These are phyloP conservation scores for Brassicogethes aeneus DNA, from an alignment of 2,888 invertebrate species.

Conservation along the genomic window DNA sequence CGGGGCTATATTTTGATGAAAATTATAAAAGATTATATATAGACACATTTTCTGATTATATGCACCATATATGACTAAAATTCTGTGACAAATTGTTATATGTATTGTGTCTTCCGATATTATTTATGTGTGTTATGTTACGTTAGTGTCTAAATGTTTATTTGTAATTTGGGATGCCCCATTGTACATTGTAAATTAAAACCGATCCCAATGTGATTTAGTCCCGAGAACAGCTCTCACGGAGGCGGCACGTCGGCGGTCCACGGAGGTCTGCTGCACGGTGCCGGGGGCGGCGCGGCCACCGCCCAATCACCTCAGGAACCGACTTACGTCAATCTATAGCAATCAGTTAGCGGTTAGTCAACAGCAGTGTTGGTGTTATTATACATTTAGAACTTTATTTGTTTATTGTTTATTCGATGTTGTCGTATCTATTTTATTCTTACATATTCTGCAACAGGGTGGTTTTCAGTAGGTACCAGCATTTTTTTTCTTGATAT, in stretches of 20 bases:
- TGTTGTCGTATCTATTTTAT: too few relatives aligned
- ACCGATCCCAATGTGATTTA: conserved; percentile 30
- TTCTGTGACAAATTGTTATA: conserved; percentile 3
- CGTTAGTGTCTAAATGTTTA: conserved; percentile 8
- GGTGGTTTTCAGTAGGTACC: too few relatives aligned
- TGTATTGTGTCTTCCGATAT: conserved; percentile 23
- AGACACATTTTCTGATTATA: conserved; percentile 64
- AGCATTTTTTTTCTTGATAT: too few relatives aligned
- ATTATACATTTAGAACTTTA: conserved; percentile 22
- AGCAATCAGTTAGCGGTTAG: conserved; percentile 49
- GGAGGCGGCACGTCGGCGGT: conserved; percentile 36
- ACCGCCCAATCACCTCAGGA: conserved; percentile 68
- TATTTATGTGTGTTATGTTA: conserved; percentile 22
- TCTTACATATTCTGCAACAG: too few relatives aligned
- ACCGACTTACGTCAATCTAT: conserved; percentile 91
- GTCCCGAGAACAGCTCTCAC: conserved; percentile 40
- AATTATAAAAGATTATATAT: conserved; percentile 26
- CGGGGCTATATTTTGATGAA: conserved; percentile 32
- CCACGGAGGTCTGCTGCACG: conserved; percentile 38
- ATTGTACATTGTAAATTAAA: background rate
- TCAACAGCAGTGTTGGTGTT: conserved; percentile 41
- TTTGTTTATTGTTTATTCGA: conserved; percentile 17
- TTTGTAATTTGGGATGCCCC: background rate
- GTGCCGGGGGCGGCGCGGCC: conserved; percentile 46
- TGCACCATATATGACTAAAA: conserved; percentile 17